Base-by-base conservation (phyloP, 1,140 invertebrate species). In the Monochamus saltuarius region DNA sequence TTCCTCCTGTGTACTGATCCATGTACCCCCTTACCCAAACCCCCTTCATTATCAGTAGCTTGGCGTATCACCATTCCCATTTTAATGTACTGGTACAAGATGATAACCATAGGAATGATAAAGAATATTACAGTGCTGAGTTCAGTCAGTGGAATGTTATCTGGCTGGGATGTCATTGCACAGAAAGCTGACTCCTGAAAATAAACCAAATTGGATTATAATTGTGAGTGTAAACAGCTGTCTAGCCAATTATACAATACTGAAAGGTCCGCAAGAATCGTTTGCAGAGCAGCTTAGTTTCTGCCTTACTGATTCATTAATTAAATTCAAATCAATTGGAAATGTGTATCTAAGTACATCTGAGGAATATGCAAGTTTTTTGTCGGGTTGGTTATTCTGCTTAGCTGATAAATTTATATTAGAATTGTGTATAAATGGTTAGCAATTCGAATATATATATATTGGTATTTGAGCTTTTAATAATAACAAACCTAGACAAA, bases 121-220 rank as follows among this genome's bases (percentile, higher is more conserved):
- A 95, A 95, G 78, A 95, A 95, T 29, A 92, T 73, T 16, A 91
- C 74, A 52, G 86, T 88, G 69, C 90, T 92, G n/a, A 91, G 70
- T 74, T 93, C 90, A 62, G 89, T 92, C 29, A 92, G 73, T 34
- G 89, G 89, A 65, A 83, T 80, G 1, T 82, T 78, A 43, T 81
- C 74, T 1, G 87, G 83, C 36, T 83, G 78, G 8, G 82, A 75
- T 14, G 87, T 68, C 85, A 90, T 89, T 1, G 81, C 85, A 67
- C 91, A 93, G 68, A 92, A 86, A 0, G 89, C 90, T 0, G 89
- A 91, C 62, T 91, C 87, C 62, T 79, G 56, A 39, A 67, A 70
- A 57, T 43, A 68, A 60, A 59, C 16, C 38, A 29, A 53, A 29
- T 40, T 8, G 2, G 14, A 40, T 40, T 40, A 4, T 2, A 40